A percentile compares a stretch with the other conserved stretches of the same genome.
Evolutionary conservation across 1,140 invertebrate genomes (phyloP).

Genomic region (Cydia strobilella): DNA sequence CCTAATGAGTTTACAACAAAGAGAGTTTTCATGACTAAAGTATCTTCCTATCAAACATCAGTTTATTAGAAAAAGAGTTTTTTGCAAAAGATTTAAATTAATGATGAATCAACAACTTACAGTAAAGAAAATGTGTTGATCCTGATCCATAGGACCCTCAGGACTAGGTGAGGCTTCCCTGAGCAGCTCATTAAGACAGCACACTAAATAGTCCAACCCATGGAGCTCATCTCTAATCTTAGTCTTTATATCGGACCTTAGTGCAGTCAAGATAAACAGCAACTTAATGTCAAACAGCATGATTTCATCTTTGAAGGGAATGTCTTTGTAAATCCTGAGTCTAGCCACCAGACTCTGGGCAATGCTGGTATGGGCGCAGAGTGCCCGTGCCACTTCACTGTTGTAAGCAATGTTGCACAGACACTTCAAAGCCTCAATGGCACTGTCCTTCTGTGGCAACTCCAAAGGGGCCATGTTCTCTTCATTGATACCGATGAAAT

Average conservation of each 20-base stretch:
- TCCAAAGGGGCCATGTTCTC: slow-evolving; percentile 53
- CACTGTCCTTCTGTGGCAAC: slow-evolving; percentile 66
- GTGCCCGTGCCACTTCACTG: slow-evolving; percentile 84
- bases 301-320: slow-evolving; percentile 83
- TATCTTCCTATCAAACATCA: too few species aligned
- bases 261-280: slow-evolving; percentile 92
- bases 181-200: slow-evolving; percentile 88
- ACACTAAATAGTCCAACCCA: slow-evolving; percentile 89
- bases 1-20: too few species aligned
- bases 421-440: slow-evolving; percentile 91
- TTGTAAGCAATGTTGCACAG: slow-evolving; percentile 95
- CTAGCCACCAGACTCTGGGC: slow-evolving; percentile 88
- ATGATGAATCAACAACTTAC: slow-evolving; percentile 36
- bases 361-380: slow-evolving; percentile 86
- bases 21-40: too few species aligned
- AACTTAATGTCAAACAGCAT: slow-evolving; percentile 94
- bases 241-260: slow-evolving; percentile 85
- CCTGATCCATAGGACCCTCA: slow-evolving; percentile 46
- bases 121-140: slow-evolving; percentile 54
- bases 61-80: too few species aligned
- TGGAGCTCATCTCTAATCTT: slow-evolving; percentile 89
- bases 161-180: slow-evolving; percentile 65
- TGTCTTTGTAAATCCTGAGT: slow-evolving; percentile 84
- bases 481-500: slow-evolving; percentile 60
- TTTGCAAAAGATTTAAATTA: too few species aligned